A percentile compares a stretch with the other conserved stretches of the same genome.
Conservation (phyloP, 2,888 invertebrate genomes). For the Carcina quercana region DNA sequence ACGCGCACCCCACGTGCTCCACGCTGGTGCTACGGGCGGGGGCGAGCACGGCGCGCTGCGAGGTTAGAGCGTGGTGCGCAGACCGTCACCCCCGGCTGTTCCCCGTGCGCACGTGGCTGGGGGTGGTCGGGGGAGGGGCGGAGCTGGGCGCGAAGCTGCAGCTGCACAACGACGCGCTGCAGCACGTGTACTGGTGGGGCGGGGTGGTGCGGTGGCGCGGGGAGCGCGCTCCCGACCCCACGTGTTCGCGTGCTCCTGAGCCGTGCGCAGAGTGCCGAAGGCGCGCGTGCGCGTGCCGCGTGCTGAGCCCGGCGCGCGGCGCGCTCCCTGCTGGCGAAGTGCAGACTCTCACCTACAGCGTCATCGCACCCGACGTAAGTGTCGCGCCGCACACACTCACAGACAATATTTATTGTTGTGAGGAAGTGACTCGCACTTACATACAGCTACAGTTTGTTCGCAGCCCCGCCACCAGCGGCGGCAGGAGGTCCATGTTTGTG, state of each 20-base stretch:
- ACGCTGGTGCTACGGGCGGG: too few relatives aligned
- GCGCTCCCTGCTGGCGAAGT: conserved; percentile 17
- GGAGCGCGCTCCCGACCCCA: conserved; percentile 22
- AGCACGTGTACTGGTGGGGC: conserved; percentile 37
- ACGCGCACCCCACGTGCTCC: too few relatives aligned
- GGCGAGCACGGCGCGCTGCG: conserved; percentile 30
- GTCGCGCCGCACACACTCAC: too few relatives aligned
- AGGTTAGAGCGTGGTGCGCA: conserved; percentile 23
- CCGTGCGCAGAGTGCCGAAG: conserved; percentile 30
- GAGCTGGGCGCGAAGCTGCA: conserved; percentile 21
- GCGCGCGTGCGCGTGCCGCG: conserved; percentile 34
- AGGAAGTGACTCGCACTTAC: too few relatives aligned
- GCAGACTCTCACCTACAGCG: conserved; percentile 24
- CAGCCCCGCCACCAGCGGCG: too few relatives aligned
- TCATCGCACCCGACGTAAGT: conserved; percentile 36
- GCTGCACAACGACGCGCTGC: conserved; percentile 40
- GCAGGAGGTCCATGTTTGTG: too few relatives aligned
- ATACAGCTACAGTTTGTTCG: too few relatives aligned
- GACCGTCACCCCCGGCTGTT: conserved; percentile 30
- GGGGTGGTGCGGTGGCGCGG: conserved; percentile 32
- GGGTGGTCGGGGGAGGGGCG: conserved; percentile 33
- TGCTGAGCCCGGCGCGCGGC: conserved; percentile 33
- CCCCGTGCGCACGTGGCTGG: conserved; percentile 34
- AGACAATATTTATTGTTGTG: too few relatives aligned
- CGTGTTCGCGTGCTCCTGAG: conserved; percentile 20